These are phyloP conservation scores for Brachylomia viminalis DNA, from an alignment of 2,888 invertebrate species.

Conservation along the genomic window DNA sequence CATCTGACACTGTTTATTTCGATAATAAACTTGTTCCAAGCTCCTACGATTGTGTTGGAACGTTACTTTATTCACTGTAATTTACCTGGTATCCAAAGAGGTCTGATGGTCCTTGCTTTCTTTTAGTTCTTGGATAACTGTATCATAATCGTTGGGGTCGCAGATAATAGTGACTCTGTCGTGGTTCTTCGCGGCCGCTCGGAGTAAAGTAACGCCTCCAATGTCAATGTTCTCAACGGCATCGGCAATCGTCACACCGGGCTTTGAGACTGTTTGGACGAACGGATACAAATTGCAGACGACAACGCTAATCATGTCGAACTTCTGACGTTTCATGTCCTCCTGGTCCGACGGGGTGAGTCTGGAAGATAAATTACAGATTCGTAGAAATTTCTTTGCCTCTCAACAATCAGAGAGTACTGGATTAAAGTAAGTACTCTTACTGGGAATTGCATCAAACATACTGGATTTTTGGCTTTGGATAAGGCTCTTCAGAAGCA, in stretches of 20 bases:
- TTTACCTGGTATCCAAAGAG: conserved; percentile 92
- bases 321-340: conserved; percentile 95
- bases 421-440: too few species aligned
- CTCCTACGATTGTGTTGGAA: background rate
- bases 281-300: conserved; percentile 99
- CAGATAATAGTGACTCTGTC: conserved; percentile 98
- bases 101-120: conserved; percentile 92
- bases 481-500: background rate
- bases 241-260: conserved; percentile 95
- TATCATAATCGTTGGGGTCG: conserved; percentile 96
- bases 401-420: background rate
- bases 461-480: too few species aligned
- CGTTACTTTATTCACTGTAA: background rate
- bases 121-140: conserved; percentile 93
- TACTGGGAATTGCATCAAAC: too few species aligned
- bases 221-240: conserved; percentile 99
- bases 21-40: background rate
- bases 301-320: conserved; percentile 95
- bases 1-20: background rate
- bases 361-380: conserved; percentile 78
- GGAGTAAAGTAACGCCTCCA: conserved; percentile 97
- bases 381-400: background rate
- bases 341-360: conserved; percentile 94
- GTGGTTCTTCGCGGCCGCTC: conserved; percentile 99
- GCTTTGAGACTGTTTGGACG: conserved; percentile 95